These are phyloP conservation scores for Nemurella pictetii DNA, from an alignment of 2,888 invertebrate species.

Conservation along the genomic window DNA sequence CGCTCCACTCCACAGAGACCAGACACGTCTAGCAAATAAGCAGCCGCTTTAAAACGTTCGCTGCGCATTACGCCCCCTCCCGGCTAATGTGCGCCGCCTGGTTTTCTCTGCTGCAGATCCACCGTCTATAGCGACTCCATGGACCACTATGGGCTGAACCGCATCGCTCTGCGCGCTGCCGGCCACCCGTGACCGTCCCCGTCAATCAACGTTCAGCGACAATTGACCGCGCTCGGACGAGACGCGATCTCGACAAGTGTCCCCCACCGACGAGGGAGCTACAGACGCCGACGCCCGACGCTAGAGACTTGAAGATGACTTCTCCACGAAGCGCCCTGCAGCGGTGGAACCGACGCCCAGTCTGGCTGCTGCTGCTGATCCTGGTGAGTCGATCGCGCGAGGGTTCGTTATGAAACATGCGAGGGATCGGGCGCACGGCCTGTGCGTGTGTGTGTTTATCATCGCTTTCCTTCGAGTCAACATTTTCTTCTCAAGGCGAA, in stretches of 20 bases:
- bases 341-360: not conserved
- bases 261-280: not conserved
- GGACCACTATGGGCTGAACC: slow-evolving; percentile 16
- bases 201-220: not conserved
- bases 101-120: not conserved
- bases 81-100: not conserved
- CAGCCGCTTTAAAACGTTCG: not conserved
- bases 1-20: not conserved
- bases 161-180: not conserved
- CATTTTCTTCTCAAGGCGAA: not conserved
- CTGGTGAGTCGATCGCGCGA: slow-evolving; percentile 16
- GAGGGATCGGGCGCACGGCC: not conserved
- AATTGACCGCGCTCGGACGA: not conserved
- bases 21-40: not conserved
- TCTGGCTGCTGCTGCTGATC: slow-evolving; percentile 15
- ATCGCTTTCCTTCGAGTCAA: slow-evolving; percentile 1
- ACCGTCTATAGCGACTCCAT: not conserved
- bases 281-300: not conserved
- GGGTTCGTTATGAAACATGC: not conserved
- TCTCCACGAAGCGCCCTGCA: not conserved
- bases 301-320: not conserved
- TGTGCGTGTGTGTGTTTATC: not conserved
- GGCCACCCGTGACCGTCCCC: not conserved
- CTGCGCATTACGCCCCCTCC: not conserved
- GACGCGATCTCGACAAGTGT: not conserved